A percentile compares a stretch with the other conserved stretches of the same genome.
Evolutionary conservation across 2,113 vertebrate genomes (phyloP).

Genomic region (Tupaia tana): DNA sequence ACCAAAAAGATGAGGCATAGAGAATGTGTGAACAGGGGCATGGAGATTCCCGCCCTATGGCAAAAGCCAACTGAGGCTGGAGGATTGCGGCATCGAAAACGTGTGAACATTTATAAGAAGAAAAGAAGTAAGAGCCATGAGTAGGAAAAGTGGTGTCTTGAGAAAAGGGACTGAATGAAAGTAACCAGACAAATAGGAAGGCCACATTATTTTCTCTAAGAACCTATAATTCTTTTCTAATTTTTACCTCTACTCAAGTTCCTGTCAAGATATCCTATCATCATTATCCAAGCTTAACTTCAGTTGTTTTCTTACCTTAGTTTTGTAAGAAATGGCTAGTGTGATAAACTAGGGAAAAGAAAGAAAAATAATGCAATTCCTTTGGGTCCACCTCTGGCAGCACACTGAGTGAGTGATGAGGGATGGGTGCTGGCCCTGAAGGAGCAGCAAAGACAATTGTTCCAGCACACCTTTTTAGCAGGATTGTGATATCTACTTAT

Average conservation of each 20-base stretch:
- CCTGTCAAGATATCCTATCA: not conserved
- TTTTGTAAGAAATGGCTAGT: not conserved
- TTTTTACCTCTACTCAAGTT: not conserved
- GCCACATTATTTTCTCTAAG: not conserved
- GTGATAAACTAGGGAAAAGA: not conserved
- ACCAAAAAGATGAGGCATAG: not conserved
- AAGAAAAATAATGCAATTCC: not conserved
- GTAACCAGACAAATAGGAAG: not conserved
- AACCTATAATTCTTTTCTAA: not conserved
- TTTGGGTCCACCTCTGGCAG: not conserved
- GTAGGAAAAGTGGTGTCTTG: not conserved
- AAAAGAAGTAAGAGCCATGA: not conserved
- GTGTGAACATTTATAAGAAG: not conserved
- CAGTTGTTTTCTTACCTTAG: not conserved
- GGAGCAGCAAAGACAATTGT: accelerated
- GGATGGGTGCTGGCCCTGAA: accelerated
- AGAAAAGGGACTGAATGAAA: not conserved
- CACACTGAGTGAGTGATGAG: not conserved
- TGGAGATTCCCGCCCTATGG: too few species aligned
- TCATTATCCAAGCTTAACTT: not conserved
- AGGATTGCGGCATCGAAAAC: not conserved
- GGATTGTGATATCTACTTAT: not conserved
- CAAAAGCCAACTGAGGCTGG: too few species aligned
- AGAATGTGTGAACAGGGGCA: not conserved
- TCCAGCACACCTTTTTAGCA: not conserved